Percentiles rank a stretch among this genome's conserved stretches.
Evolutionary conservation across 2,888 invertebrate genomes (phyloP).

Genomic region (Lasiommata megera): DNA sequence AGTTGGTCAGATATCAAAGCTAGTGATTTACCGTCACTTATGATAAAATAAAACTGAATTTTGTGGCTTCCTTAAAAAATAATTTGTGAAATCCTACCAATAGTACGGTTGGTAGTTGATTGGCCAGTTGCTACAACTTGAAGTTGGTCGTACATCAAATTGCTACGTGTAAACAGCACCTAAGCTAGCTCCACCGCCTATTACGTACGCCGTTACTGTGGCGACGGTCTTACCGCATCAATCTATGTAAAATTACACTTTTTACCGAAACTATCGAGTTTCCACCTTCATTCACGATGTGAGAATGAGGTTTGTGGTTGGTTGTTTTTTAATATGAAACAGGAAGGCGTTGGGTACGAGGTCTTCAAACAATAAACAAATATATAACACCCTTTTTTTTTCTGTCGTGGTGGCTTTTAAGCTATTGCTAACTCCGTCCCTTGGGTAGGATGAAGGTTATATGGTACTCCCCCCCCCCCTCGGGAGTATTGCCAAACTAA

Average conservation of each 20-base stretch:
- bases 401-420: too few relatives aligned
- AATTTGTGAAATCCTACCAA: too few relatives aligned
- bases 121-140: too few relatives aligned
- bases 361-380: background rate
- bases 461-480: too few relatives aligned
- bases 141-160: too few relatives aligned
- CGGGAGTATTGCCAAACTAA: too few relatives aligned
- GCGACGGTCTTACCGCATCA: conserved; percentile 19
- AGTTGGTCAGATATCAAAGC: too few relatives aligned
- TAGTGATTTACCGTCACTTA: conserved; percentile 1
- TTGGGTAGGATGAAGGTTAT: too few relatives aligned
- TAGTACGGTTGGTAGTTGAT: too few relatives aligned
- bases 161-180: background rate
- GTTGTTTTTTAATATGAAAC: background rate
- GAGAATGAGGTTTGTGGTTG: conserved; percentile 17
- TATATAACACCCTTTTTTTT: background rate
- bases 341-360: background rate
- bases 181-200: conserved; percentile 14
- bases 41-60: too few relatives aligned
- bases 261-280: conserved; percentile 13
- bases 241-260: conserved; percentile 20
- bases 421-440: too few relatives aligned
- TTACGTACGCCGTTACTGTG: conserved; percentile 30
- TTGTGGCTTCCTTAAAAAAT: too few relatives aligned
- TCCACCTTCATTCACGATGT: conserved; percentile 13